A percentile compares a stretch with the other conserved stretches of the same genome.
phyloP scores from a whole-genome alignment of 1,140 invertebrate species.

The Cepaea nemoralis region DNA sequence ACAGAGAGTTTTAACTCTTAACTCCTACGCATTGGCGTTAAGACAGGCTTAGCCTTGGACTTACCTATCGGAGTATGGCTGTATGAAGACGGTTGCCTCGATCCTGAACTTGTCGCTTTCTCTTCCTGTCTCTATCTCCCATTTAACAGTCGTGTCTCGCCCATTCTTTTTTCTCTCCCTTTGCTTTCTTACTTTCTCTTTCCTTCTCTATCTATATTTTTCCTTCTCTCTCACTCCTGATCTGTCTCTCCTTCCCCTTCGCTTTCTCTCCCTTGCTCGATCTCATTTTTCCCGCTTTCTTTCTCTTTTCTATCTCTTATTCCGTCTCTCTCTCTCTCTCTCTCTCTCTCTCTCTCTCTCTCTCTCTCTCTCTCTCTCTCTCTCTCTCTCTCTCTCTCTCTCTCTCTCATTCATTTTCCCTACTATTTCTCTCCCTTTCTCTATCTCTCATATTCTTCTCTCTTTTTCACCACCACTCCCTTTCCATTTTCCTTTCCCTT shows the following conservation, averaged over 20 bases:
- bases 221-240: background rate
- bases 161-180: no score
- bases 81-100: no score
- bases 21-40: no score
- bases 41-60: no score
- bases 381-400: background rate
- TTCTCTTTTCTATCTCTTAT: background rate
- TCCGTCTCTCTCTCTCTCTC: background rate
- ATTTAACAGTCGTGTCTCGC: no score
- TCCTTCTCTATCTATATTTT: no score
- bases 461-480: background rate
- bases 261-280: background rate
- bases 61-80: no score
- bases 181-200: no score
- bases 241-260: background rate
- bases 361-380: conserved; percentile 2
- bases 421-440: background rate
- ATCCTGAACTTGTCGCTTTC: no score
- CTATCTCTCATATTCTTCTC: background rate
- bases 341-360: background rate
- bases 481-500: background rate
- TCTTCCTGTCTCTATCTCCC: no score
- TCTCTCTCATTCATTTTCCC: background rate
- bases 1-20: no score
- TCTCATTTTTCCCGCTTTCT: background rate